These are phyloP conservation scores for Adineta ricciae DNA, from an alignment of 2,888 invertebrate genomes.

Conservation along the genomic window DNA sequence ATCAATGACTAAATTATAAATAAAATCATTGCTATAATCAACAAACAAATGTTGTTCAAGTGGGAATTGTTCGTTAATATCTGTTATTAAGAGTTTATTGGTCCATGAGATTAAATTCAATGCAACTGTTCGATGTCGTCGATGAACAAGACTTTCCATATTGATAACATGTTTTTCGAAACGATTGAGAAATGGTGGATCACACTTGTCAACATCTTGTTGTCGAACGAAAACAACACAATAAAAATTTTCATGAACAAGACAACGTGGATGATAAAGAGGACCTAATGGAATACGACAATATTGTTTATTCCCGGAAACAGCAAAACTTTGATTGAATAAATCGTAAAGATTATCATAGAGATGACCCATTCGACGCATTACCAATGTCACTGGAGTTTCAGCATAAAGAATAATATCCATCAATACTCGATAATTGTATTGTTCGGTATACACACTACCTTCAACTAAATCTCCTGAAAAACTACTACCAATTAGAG, in stretches of 20 bases:
- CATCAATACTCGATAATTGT: background rate
- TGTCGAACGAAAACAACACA: background rate
- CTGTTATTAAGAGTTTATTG: too few species aligned
- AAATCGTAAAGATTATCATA: constrained; percentile 11
- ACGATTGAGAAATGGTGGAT: constrained; percentile 17
- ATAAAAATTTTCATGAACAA: background rate
- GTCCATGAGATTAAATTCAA: too few species aligned
- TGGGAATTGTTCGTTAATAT: background rate
- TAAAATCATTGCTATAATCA: constrained; percentile 10
- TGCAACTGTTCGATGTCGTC: too few species aligned
- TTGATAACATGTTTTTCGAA: background rate
- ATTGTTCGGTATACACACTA: background rate
- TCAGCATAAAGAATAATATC: constrained; percentile 9
- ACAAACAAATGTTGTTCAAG: background rate
- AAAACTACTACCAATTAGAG: background rate
- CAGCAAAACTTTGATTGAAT: background rate
- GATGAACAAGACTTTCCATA: background rate
- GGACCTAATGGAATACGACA: constrained; percentile 1
- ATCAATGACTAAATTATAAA: background rate
- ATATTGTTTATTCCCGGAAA: background rate
- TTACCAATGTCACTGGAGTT: background rate
- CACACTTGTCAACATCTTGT: background rate
- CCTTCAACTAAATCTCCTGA: background rate
- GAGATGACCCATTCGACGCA: constrained; percentile 5
- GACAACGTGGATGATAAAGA: background rate